Conservation (phyloP, 2,797 vertebrate genomes). For the Danio aesculapii region DNA sequence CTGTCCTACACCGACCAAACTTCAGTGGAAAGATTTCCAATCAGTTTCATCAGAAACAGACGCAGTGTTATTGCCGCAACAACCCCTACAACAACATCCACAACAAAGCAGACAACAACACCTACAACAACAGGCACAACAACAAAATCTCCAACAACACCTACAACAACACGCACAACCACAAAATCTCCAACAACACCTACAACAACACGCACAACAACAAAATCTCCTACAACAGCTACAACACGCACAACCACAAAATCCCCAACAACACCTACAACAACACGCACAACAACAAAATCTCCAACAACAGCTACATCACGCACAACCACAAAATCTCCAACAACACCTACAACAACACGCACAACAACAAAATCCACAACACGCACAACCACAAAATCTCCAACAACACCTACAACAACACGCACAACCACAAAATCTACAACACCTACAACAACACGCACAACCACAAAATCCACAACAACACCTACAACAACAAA, state of each 20-base stretch:
- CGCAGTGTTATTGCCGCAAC: neutral
- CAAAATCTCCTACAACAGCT: no score
- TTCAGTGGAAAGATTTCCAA: neutral
- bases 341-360: no score
- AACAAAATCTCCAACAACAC: neutral
- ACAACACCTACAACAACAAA: no score
- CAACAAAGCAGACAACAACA: neutral
- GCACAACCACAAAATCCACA: no score
- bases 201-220: fast-evolving
- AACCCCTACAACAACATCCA: neutral
- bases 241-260: no score
- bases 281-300: neutral
- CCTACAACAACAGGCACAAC: neutral
- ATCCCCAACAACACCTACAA: neutral
- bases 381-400: no score
- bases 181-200: neutral
- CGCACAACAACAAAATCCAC: no score
- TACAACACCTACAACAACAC: no score
- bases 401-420: neutral
- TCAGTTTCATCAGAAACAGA: neutral
- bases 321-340: no score
- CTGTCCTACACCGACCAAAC: conserved; percentile 64
- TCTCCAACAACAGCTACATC: no score
- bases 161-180: neutral
- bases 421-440: neutral